These are phyloP conservation scores for Nylanderia fulva DNA, from an alignment of 1,140 invertebrate species.

Conservation along the genomic window DNA sequence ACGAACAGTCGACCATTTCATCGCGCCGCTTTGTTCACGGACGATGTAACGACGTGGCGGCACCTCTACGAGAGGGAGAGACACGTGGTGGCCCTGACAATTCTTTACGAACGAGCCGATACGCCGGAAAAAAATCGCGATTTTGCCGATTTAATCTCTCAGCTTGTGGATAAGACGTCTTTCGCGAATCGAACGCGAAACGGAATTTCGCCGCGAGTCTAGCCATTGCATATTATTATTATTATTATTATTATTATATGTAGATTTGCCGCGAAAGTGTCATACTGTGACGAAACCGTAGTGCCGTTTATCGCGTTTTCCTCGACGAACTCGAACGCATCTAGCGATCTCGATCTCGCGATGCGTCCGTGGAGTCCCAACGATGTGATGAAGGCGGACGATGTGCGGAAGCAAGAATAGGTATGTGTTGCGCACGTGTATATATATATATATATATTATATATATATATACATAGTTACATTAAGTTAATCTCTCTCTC, in stretches of 20 bases:
- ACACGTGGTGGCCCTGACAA: slow-evolving; percentile 32
- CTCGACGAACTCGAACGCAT: background rate
- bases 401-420: slow-evolving; percentile 25
- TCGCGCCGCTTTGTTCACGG: slow-evolving; percentile 19
- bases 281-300: slow-evolving; percentile 13
- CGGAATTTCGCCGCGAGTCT: background rate
- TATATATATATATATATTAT: no score
- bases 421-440: slow-evolving; percentile 42
- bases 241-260: no score
- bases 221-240: background rate
- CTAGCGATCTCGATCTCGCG: background rate
- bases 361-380: background rate
- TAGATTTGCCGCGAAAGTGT: background rate
- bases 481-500: background rate
- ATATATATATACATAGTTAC: slow-evolving; percentile 34
- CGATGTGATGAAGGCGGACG: slow-evolving; percentile 24
- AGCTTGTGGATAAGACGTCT: background rate
- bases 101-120: background rate
- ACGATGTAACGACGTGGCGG: background rate
- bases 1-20: slow-evolving; percentile 23
- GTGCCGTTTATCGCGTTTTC: slow-evolving; percentile 1
- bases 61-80: background rate
- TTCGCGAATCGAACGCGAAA: background rate
- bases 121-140: background rate
- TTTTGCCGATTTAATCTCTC: background rate